These are phyloP conservation scores for Nebria ingens DNA, from an alignment of 1,140 invertebrate species.

Conservation along the genomic window DNA sequence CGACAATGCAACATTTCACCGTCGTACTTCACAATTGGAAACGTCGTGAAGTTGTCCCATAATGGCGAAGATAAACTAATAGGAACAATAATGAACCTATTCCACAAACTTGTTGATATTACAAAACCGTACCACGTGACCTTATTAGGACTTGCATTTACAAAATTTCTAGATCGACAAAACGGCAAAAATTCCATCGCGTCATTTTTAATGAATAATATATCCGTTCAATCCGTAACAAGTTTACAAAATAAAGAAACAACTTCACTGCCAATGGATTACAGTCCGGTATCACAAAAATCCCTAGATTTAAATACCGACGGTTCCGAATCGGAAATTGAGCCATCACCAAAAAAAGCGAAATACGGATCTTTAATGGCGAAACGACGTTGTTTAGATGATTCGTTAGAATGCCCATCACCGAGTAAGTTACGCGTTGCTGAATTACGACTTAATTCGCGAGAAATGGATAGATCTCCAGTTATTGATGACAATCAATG, in stretches of 20 bases:
- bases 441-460: constrained; percentile 46
- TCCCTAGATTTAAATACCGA: constrained; percentile 35
- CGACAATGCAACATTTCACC: constrained; percentile 58
- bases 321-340: constrained; percentile 49
- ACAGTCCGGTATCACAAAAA: constrained; percentile 11
- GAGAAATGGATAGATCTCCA: constrained; percentile 35
- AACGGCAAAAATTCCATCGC: constrained; percentile 53
- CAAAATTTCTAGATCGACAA: constrained; percentile 61
- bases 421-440: constrained; percentile 50
- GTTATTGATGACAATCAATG: constrained; percentile 25
- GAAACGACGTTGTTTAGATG: constrained; percentile 37
- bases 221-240: constrained; percentile 59
- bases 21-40: constrained; percentile 45
- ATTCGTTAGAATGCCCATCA: constrained; percentile 41
- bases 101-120: constrained; percentile 59
- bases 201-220: constrained; percentile 57
- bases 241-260: constrained; percentile 41
- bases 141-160: constrained; percentile 63
- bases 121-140: constrained; percentile 67
- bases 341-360: constrained; percentile 59
- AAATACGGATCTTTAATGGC: constrained; percentile 38
- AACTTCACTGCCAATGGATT: constrained; percentile 13
- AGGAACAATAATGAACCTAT: constrained; percentile 59
- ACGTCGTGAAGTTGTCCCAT: constrained; percentile 39
- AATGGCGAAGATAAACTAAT: constrained; percentile 53